These are phyloP conservation scores for Orchestia grillus DNA, from an alignment of 1,140 invertebrate species.

Conservation along the genomic window DNA sequence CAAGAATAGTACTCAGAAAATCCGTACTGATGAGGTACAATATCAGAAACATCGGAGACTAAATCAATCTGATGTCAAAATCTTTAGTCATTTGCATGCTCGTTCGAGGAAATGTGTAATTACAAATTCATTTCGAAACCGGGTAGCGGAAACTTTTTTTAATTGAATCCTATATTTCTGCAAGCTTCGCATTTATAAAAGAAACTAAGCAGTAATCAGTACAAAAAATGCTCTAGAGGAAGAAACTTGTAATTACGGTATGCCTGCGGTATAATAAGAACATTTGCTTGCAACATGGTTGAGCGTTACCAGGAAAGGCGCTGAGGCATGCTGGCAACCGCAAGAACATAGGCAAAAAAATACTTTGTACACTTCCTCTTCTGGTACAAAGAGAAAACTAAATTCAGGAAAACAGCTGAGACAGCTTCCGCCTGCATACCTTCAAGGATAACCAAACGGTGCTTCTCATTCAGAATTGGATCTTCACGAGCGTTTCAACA, in stretches of 20 bases:
- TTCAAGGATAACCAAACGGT: neutral
- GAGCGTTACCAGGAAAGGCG: neutral
- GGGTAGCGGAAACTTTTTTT: no score
- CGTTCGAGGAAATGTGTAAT: neutral
- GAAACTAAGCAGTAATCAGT: neutral
- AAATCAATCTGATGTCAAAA: no score
- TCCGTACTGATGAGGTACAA: no score
- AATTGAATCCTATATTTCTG: no score
- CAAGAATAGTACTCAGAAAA: no score
- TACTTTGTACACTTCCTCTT: neutral
- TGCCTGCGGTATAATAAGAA: neutral
- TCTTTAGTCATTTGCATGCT: neutral
- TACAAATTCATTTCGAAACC: neutral
- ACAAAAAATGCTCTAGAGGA: no score
- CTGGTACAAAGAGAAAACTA: neutral
- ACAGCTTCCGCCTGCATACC: neutral
- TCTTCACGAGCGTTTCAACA: neutral
- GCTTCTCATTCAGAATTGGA: neutral
- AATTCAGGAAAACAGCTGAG: neutral
- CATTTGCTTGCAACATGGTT: neutral
- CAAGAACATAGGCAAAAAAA: neutral
- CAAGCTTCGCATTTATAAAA: neutral
- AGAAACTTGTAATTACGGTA: neutral
- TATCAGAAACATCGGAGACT: no score
- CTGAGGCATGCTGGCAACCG: neutral